These are phyloP conservation scores for Tokudaia tokunoshimensis DNA, from an alignment of 2,797 vertebrate species.

Conservation along the genomic window DNA sequence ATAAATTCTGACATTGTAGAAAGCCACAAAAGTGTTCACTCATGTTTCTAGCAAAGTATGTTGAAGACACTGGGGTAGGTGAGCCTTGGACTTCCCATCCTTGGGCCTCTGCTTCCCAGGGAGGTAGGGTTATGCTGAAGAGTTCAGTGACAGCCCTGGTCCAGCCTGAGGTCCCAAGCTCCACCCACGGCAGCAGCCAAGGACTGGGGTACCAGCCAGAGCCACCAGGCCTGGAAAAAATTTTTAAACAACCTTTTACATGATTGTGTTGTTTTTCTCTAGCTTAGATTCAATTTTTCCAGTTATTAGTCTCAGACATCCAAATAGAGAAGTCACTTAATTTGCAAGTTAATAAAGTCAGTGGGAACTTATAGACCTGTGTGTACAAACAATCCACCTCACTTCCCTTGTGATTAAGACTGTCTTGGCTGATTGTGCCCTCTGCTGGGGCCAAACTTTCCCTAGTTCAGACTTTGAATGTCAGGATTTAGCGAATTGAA, in stretches of 20 bases:
- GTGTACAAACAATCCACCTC: constrained; percentile 1
- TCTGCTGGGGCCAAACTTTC: not conserved
- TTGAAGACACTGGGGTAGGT: not conserved
- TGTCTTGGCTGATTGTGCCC: not conserved
- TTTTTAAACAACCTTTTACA: not conserved
- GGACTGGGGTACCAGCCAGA: not conserved
- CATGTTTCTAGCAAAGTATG: not conserved
- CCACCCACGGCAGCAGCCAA: too few species aligned
- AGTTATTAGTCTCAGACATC: not conserved
- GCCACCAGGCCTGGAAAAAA: not conserved
- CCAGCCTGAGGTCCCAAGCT: not conserved
- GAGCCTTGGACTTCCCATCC: too few species aligned
- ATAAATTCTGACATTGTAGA: not conserved
- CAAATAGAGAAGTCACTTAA: constrained; percentile 16
- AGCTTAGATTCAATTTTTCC: not conserved
- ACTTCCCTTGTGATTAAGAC: not conserved
- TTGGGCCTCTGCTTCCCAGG: not conserved
- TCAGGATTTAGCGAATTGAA: not conserved
- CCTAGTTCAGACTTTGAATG: not conserved
- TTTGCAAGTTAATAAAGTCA: constrained; percentile 42
- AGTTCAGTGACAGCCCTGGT: not conserved
- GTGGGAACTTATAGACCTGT: constrained; percentile 45
- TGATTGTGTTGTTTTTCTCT: not conserved
- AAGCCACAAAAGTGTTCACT: not conserved
- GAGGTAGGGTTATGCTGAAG: not conserved